Evolutionary conservation across 2,888 invertebrate genomes (phyloP), one percentile per base, ranked within the genome.

Genomic region (Bruchidius siliquastri): DNA sequence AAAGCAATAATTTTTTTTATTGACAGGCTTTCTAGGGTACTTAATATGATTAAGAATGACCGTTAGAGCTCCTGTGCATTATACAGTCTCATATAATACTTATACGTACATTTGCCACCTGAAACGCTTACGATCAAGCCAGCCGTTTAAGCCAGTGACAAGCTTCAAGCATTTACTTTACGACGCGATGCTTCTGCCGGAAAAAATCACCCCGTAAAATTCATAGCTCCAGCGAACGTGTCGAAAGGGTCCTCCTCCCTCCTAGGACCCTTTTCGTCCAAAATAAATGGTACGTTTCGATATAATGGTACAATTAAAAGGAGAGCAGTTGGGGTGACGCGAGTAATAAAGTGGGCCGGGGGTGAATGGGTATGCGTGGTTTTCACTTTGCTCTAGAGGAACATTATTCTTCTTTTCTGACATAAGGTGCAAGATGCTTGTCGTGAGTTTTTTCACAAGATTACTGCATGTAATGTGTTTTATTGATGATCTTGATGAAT

Each of bases 251-350:
- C 49, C 49, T 49, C 13, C 49, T 49, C 49, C 49, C 49, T 49
- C 13, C 49, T 49, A 49, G 49, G 49, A 13, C 18, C 49, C 18
- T 49, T 4, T 49, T 49, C 49, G 49, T 49, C 6, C 18, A 72
- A 74, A 76, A 78, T 78, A 76, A 78, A 76, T 75, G 76, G 73
- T 73, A 75, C 72, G 69, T 74, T 72, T 74, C 70, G 71, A 71
- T 73, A 78, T 74, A 78, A 78, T 78, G 73, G 74, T 73, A 75
- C 76, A 78, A 78, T 78, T 78, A 78, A 73, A 75, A 73, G 68
- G 72, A 73, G 67, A 74, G 68, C 70, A 67, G 70, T 71, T 70
- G 20, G 71, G 69, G 69, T 32, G 32, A 22, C 71, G 67, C 72
- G 21, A 67, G 71, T 71, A 74, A 74, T 72, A 74, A 72, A 72